These are phyloP conservation scores for Oligia strigilis DNA, from an alignment of 2,888 invertebrate genomes.

Conservation along the genomic window DNA sequence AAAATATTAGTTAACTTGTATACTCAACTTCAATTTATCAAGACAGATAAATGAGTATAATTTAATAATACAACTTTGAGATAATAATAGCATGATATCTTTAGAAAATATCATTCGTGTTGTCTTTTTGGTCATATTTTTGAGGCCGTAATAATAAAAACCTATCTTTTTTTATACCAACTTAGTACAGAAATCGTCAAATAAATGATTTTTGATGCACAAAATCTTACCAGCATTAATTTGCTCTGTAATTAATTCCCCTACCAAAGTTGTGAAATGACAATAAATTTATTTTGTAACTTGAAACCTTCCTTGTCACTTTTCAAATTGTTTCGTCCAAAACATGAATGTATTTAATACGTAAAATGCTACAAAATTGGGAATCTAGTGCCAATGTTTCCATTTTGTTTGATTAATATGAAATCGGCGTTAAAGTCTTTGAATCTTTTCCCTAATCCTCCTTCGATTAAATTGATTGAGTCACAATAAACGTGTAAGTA, in stretches of 20 bases:
- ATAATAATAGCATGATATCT: constrained; percentile 1
- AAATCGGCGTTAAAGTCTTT: constrained; percentile 59
- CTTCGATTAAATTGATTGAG: constrained; percentile 57
- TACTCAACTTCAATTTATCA: constrained; percentile 10
- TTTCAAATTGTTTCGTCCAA: constrained; percentile 66
- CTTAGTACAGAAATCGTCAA: constrained; percentile 40
- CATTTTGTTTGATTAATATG: constrained; percentile 57
- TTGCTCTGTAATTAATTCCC: constrained; percentile 62
- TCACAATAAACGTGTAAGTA: not conserved
- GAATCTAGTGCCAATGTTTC: constrained; percentile 77
- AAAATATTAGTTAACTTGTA: constrained; percentile 38
- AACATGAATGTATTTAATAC: constrained; percentile 63
- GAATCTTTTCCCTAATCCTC: constrained; percentile 57
- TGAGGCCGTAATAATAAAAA: not conserved
- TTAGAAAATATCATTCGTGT: constrained; percentile 13
- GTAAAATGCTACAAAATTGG: constrained; percentile 72
- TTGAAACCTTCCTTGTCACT: constrained; percentile 62
- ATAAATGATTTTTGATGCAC: constrained; percentile 38
- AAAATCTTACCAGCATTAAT: constrained; percentile 36
- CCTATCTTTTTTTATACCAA: not conserved
- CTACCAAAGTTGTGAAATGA: constrained; percentile 85
- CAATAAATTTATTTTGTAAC: constrained; percentile 80
- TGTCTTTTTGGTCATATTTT: constrained; percentile 3
- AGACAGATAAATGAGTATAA: constrained; percentile 21
- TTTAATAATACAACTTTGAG: constrained; percentile 24